Conservation (phyloP, 2,888 invertebrate species). For the Pomacea canaliculata region DNA sequence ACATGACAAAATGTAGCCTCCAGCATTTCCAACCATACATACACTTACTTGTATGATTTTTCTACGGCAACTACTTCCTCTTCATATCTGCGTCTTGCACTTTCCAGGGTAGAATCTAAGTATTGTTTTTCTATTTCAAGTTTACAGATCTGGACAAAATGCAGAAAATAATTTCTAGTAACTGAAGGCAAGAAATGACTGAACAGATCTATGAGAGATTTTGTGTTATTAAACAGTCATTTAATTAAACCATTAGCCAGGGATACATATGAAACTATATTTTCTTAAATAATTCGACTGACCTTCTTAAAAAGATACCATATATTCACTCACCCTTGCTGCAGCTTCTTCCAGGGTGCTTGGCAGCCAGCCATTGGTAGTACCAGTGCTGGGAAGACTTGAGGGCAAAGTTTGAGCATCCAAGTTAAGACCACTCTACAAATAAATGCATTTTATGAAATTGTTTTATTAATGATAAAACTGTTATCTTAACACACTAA, state of each 20-base stretch:
- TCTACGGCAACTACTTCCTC: slow-evolving; percentile 66
- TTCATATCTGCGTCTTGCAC: slow-evolving; percentile 58
- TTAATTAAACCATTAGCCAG: not conserved
- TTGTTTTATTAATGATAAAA: too few species aligned
- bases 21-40: too few species aligned
- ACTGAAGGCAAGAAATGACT: not conserved
- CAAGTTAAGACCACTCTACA: too few species aligned
- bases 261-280: not conserved
- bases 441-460: too few species aligned
- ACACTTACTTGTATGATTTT: slow-evolving; percentile 61
- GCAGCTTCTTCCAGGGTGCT: slow-evolving; percentile 40
- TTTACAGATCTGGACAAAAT: slow-evolving; percentile 50
- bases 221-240: not conserved
- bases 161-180: not conserved
- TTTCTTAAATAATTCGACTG: too few species aligned
- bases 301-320: too few species aligned
- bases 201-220: not conserved
- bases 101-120: slow-evolving; percentile 56
- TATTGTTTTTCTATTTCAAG: slow-evolving; percentile 64
- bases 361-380: slow-evolving; percentile 26
- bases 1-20: too few species aligned
- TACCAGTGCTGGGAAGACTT: not conserved
- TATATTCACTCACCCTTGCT: slow-evolving; percentile 30
- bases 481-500: too few species aligned
- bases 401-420: not conserved